Base-by-base conservation (phyloP, 2,888 invertebrate species). In the Sarcophaga variegata region DNA sequence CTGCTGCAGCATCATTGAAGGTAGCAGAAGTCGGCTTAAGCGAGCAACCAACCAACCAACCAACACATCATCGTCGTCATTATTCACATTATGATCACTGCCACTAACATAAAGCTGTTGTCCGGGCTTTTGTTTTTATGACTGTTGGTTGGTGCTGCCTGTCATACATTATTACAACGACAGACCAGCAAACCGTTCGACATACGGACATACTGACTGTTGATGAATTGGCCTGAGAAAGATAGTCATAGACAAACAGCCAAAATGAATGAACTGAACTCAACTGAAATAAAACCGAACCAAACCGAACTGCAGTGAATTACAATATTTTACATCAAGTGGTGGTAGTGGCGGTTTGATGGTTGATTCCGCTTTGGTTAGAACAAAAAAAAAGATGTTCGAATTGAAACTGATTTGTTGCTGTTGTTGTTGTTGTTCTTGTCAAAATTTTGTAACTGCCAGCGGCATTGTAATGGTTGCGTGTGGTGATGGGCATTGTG, bases 341-440 rank as follows among this genome's bases (percentile, higher is more conserved):
- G 69, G 11, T 69, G 69, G 75, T 62, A 37, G 75, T 67, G 27
- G 63, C 20, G 37, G 37, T 37, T 37, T 37, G 37, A 37, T 37
- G 37, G 54, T 75, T 37, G 54, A 63, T 37, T 81, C 22, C 20
- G 49, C 14, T 67, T 62, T 67, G 60, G 72, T 72, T 81, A 67
- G 74, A 27, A 74, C 60, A 37, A 14, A 60, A 60, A 6, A 74
- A 17, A 74, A 71, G 63, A 74, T 22, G 74, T 86, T 83, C 82
- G 80, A 54, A 54, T 17, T 54, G 17, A 54, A 78, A 81, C 81
- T 86, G 81, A 77, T 81, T 69, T 69, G 78, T 20, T 8, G 49
- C 54, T 54, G 12, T 25, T 74, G 85, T 75, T 20, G 20, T 80
- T n/a, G 37, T 20, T 54, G 66, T 77, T 69, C 17, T 78, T 80